Evolutionary conservation across 2,888 invertebrate genomes (phyloP), one percentile per base, ranked within the genome.

Genomic region (Chrysolina oricalcia): DNA sequence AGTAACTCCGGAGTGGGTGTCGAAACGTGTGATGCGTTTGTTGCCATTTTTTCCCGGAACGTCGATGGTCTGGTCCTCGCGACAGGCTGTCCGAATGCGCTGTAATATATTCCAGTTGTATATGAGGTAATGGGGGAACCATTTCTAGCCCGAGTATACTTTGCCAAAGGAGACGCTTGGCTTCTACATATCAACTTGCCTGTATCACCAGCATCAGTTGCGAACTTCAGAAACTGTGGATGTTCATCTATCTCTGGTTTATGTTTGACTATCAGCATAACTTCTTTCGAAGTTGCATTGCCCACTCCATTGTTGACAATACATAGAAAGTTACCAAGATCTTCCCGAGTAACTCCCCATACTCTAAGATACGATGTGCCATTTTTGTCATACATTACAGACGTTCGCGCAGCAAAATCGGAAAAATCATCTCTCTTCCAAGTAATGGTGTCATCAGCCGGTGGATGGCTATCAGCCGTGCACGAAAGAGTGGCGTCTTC

Each of bases 291-390:
- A 1, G 93, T 93, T 8, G 92, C 92, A 82, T 94, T 94, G 5
- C 97, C 97, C 66, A 98, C 94, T 17, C 96, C 95, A 87, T 98
- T 98, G 88, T 96, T 94, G 19, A 95, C 97, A 48, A 94, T 92
- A 87, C 98, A 98, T 67, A 93, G 92, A 88, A 95, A 98, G 81
- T 92, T 92, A 81, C 98, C 98, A 0, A 97, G 95, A 87, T 98
- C 98, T 65, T 94, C 94, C 81, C 95, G 92, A 56, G 93, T 93
- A 0, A 96, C 94, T 81, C 93, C 91, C 71, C 92, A 92, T 78
- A 98, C 93, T 70, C 93, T 92, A 68, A 98, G 90, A 86, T 93
- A 95, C 68, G 96, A 95, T 62, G 96, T 96, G 19, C 91, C 90
- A 92, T n/a, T n/a, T n/a, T n/a, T n/a, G n/a, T n/a, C n/a, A n/a